Base-by-base conservation (phyloP, 2,797 vertebrate genomes). In the Amphiprion clarkii region DNA sequence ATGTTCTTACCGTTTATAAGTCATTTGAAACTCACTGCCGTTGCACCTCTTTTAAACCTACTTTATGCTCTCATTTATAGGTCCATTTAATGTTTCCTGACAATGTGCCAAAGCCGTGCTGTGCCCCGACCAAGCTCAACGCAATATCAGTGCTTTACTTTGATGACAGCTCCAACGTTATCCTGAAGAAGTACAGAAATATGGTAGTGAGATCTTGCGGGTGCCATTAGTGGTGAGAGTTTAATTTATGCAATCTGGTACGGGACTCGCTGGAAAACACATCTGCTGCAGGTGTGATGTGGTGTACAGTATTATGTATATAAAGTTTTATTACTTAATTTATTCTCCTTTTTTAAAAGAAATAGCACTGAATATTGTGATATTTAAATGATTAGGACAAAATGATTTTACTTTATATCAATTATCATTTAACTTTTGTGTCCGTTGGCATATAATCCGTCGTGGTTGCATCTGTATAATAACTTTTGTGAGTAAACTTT, bases 81-180 rank as follows among this genome's bases (percentile, higher is more conserved):
- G 98, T 99, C 89, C 98, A 99, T 87, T 95, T 99, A 95, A 99
- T 99, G 98, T 99, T 99, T 93, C 98, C 98, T 59, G 97, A 99
- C 84, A 99, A 99, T 6, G 98, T 99, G 90, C 98, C 98, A 92
- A 99, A 99, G 91, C 98, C 98, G 14, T 99, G 98, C 89, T 99
- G 98, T 75, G 98, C 98, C 73, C 98, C 98, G 46, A 99, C 98
- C 86, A 99, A 99, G 89, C 94, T 99, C 91, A 99, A 99, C 0
- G 97, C 98, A 69, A 99, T 99, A 93, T 99, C 98, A 39, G 98
- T 99, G 56, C 95, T 99, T 67, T 99, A 99, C 91, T 99, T 99
- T 91, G 98, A 99, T 79, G 98, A 99, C 93, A 99, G 98, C 88
- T 99, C 98, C 79, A 99, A 99, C 31, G 98, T 99, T 77, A 99